These are phyloP conservation scores for Onychorhynchus coronatus DNA, from an alignment of 2,113 vertebrate genomes.

Conservation along the genomic window DNA sequence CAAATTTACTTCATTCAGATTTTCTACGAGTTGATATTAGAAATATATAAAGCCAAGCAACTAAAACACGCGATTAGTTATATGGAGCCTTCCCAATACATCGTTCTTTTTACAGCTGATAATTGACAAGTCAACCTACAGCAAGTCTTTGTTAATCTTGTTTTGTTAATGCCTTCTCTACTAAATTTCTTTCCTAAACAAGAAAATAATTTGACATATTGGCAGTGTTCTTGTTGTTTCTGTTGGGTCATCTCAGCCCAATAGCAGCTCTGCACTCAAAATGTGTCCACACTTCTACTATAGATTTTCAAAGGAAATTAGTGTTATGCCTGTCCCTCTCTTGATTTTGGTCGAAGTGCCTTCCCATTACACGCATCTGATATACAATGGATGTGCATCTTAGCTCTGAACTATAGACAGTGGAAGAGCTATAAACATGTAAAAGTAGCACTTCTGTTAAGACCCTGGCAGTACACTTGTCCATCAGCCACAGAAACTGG, in stretches of 20 bases:
- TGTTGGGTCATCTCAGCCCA: background rate
- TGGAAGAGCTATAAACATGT: background rate
- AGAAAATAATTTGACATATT: background rate
- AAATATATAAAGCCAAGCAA: background rate
- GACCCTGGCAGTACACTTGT: background rate
- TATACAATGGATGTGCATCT: background rate
- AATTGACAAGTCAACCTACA: background rate
- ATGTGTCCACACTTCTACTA: background rate
- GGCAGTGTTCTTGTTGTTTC: background rate
- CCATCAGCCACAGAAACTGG: background rate
- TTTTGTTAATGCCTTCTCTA: background rate
- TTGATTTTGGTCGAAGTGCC: background rate
- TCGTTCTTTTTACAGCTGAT: background rate
- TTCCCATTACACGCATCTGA: background rate
- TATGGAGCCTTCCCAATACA: background rate
- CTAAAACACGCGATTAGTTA: background rate
- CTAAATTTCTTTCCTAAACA: background rate
- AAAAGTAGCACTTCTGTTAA: background rate
- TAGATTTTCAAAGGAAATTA: background rate
- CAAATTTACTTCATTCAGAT: background rate
- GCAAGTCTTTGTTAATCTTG: background rate
- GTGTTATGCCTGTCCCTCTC: background rate
- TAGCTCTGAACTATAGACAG: background rate
- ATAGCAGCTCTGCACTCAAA: background rate
- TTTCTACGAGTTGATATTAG: background rate